Evolutionary conservation across 2,797 vertebrate genomes (phyloP), one percentile per base, ranked within the genome.

Genomic region (Helarctos malayanus): DNA sequence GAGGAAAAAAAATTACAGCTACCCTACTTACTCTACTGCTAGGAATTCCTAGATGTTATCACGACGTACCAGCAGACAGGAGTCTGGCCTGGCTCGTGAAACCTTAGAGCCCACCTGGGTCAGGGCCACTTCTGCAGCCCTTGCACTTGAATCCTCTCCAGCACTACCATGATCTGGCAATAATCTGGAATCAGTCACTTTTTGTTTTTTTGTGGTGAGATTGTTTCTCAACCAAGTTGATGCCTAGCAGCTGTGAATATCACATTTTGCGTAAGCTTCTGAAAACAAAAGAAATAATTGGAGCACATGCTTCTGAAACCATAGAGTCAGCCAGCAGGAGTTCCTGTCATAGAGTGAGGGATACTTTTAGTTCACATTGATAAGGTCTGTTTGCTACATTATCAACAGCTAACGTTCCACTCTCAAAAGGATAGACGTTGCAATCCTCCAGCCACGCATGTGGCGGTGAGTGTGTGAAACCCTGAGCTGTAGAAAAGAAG

Each of bases 11-110:
- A 90, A n/a, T 16, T n/a, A 18, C 6, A 65, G 83, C 18, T n/a
- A 89, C 96, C 97, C 69, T 71, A 73, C 95, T 98, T 92, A 95
- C 92, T 68, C 25, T 4, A 29, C 92, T 1, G 47, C 93, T 82
- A 92, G 68, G 95, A 97, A 98, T 97, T 83, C 96, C 96, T 95
- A 98, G 98, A 98, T 98, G 97, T 87, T 98, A 98, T 98, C 98
- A 69, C 65, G 38, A 83, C 81, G 47, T 76, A 82, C 95, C 27
- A 69, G 57, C 68, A 95, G 98, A 95, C 97, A 82, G 94, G 80
- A 90, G 93, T 98, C 95, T 98, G 98, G 96, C 1, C 0, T 96
- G 94, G 96, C 85, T 9, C 25, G 10, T 38, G 98, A 98, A 98
- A 98, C 91, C 95, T 81, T 97, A 98, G n/a, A 97, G 90, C 81